Conservation (phyloP, 2,888 invertebrate species). For the Colletes collaris region DNA sequence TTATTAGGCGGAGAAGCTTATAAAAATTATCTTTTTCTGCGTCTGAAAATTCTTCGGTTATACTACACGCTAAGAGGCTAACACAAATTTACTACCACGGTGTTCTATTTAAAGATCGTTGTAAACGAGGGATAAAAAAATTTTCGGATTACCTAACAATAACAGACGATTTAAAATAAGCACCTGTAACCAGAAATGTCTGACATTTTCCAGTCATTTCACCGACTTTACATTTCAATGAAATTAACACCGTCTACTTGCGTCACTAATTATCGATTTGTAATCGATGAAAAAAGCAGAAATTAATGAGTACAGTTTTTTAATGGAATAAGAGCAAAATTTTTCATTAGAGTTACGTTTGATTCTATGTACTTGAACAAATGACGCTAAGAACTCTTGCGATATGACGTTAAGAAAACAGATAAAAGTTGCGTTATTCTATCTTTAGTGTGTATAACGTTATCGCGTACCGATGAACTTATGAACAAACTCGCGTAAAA, state of each 20-base stretch:
- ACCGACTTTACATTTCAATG: too few species aligned
- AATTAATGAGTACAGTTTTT: too few species aligned
- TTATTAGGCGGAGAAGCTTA: not conserved
- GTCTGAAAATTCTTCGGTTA: not conserved
- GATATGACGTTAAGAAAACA: not conserved
- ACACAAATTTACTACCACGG: too few species aligned
- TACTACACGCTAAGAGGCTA: too few species aligned
- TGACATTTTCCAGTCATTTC: too few species aligned
- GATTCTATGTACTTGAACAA: not conserved
- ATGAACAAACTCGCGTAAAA: constrained; percentile 46
- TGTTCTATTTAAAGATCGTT: not conserved
- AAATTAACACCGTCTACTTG: not conserved
- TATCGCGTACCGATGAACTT: constrained; percentile 57
- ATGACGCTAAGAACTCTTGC: not conserved
- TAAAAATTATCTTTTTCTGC: not conserved
- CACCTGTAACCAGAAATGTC: too few species aligned
- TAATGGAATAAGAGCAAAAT: too few species aligned
- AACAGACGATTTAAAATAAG: too few species aligned
- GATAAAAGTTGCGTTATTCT: constrained; percentile 35
- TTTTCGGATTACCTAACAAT: not conserved
- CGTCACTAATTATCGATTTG: too few species aligned
- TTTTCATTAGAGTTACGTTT: not conserved
- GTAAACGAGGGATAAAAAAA: not conserved
- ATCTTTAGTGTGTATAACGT: constrained; percentile 21
- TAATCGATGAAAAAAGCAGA: too few species aligned